Evolutionary conservation across 2,888 invertebrate species (phyloP).

Genomic region (Panopea generosa): DNA sequence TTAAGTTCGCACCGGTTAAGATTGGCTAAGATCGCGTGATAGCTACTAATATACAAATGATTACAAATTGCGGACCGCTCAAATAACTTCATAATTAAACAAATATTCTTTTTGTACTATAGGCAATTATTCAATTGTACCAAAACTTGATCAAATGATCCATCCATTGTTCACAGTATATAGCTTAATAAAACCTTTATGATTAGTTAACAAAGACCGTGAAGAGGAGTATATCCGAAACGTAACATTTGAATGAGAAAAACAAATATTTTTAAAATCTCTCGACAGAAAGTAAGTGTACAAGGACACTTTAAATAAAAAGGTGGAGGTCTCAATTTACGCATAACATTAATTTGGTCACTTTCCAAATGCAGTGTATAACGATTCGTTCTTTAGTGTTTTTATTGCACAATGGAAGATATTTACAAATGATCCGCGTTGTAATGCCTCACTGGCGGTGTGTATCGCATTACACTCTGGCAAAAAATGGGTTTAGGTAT

Average conservation of each 20-base stretch:
- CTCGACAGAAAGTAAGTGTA: not conserved
- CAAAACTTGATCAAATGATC: constrained; percentile 37
- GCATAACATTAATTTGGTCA: not conserved
- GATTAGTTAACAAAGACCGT: constrained; percentile 9
- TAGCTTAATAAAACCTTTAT: constrained; percentile 6
- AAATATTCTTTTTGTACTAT: constrained; percentile 27
- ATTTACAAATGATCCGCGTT: too few relatives aligned
- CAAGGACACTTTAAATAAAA: too few relatives aligned
- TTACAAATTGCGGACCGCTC: not conserved
- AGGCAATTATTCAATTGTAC: constrained; percentile 28
- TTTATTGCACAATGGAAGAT: too few relatives aligned
- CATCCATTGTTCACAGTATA: constrained; percentile 12
- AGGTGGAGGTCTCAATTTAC: not conserved
- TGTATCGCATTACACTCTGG: constrained; percentile 25
- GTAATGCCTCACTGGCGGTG: too few relatives aligned
- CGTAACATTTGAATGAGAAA: constrained; percentile 18
- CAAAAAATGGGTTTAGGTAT: constrained; percentile 30
- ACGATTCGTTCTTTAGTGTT: not conserved
- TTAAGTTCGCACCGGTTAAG: not conserved
- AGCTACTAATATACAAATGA: not conserved
- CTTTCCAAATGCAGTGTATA: not conserved
- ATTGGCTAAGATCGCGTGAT: not conserved
- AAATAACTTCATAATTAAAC: not conserved
- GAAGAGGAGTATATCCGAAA: constrained; percentile 8
- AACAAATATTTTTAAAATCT: constrained; percentile 27